Percentiles rank a stretch among this genome's conserved stretches.
Evolutionary conservation across 1,140 invertebrate genomes (phyloP).

Genomic region (Heterodera schachtii): DNA sequence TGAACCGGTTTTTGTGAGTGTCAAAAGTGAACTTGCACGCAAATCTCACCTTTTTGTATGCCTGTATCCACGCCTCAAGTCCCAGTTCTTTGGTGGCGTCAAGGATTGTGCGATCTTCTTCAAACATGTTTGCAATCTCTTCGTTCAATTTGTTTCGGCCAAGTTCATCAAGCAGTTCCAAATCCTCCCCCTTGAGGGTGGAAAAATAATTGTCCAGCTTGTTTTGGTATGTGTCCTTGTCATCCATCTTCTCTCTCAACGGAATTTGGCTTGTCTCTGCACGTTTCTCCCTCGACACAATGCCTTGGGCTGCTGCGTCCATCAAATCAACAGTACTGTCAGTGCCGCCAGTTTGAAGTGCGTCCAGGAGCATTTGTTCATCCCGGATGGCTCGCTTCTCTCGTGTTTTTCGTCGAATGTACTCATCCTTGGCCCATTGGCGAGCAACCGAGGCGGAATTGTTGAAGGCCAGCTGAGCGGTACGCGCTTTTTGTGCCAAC

Average conservation of each 20-base stretch:
- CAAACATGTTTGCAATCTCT: background rate
- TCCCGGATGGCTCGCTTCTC: background rate
- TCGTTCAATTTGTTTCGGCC: background rate
- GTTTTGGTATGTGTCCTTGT: background rate
- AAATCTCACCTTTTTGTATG: background rate
- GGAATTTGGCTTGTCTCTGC: background rate
- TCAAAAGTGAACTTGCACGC: slow-evolving; percentile 14
- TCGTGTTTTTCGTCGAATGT: background rate
- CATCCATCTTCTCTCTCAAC: background rate
- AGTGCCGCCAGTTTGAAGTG: no score
- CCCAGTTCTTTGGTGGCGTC: background rate
- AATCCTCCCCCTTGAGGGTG: background rate
- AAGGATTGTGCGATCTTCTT: background rate
- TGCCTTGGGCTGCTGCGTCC: no score
- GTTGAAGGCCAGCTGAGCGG: background rate
- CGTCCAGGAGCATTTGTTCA: background rate
- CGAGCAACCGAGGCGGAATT: background rate
- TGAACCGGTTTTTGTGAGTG: background rate
- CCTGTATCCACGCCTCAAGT: slow-evolving; percentile 12
- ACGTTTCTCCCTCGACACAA: background rate
- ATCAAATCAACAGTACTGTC: no score
- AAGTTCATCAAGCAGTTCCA: background rate
- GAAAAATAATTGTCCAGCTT: slow-evolving; percentile 1
- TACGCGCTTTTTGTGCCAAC: background rate
- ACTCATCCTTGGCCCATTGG: background rate